These are phyloP conservation scores for Endomychus coccineus DNA, from an alignment of 2,888 invertebrate species.

Conservation along the genomic window DNA sequence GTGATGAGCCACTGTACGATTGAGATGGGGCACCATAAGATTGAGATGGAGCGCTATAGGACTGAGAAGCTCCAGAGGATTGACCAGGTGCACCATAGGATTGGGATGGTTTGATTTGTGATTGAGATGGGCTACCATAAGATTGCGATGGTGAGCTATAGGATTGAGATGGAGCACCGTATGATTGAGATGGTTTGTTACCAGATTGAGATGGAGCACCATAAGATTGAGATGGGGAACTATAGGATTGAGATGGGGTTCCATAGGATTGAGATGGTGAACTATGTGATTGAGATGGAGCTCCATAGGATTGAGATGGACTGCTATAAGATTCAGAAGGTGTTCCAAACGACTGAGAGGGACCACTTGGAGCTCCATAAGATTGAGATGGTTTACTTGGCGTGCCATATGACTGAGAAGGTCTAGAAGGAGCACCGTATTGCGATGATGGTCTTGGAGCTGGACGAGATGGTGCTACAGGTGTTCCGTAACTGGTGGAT, in stretches of 20 bases:
- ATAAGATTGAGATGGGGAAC: conserved; percentile 13
- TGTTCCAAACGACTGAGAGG: conserved; percentile 37
- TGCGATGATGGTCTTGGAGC: conserved; percentile 28
- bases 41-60: conserved; percentile 44
- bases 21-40: conserved; percentile 32
- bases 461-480: conserved; percentile 30
- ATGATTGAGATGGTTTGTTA: conserved; percentile 30
- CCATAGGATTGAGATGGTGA: conserved; percentile 41
- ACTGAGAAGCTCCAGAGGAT: conserved; percentile 51
- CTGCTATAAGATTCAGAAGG: conserved; percentile 22
- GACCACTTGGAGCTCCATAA: conserved; percentile 50
- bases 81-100: conserved; percentile 35
- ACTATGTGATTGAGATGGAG: conserved; percentile 27
- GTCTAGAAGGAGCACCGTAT: conserved; percentile 29
- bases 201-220: conserved; percentile 22
- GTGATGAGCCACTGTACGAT: conserved; percentile 35
- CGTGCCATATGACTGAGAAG: conserved; percentile 17
- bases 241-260: conserved; percentile 38
- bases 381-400: conserved; percentile 48
- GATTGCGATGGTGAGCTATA: conserved; percentile 23
- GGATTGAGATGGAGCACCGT: conserved; percentile 36
- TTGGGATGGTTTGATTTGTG: conserved; percentile 12
- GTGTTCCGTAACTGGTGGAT: conserved; percentile 44
- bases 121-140: too few species aligned
- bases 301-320: conserved; percentile 41